Base-by-base conservation (phyloP, 2,888 invertebrate species). In the Cerceris rybyensis region DNA sequence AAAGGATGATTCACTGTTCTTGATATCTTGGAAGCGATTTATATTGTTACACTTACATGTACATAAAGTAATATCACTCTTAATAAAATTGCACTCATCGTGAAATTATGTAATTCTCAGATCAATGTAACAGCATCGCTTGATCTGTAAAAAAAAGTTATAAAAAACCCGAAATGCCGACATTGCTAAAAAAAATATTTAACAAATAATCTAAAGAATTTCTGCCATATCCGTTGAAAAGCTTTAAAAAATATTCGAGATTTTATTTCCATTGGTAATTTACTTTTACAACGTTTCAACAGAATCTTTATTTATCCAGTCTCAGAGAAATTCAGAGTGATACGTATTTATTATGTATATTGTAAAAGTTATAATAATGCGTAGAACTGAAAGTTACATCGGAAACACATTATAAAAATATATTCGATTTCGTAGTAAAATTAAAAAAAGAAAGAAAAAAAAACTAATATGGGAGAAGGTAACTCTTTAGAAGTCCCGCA, bases 401-500 rank as follows among this genome's bases (percentile, higher is more conserved):
- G 69, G 64, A 63, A 70, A 70, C 46, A 57, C 28, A 52, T n/a
- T 52, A 71, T 67, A 75, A 74, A 75, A 46, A 69, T 71, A 68
- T 58, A 52, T 58, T 70, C 16, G 59, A 67, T 64, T 71, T 69
- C 50, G 8, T 70, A 67, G 70, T 16, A 70, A 63, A 72, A 60
- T 72, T 55, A 68, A 75, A 70, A 70, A 79, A 80, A 55, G 5
- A 50, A 50, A 46, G 57, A 57, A 28, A 39, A 57, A 17, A 17
- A 57, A 57, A 57, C 1, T 1, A 57, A 57, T 2, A 50, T 11
- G 28, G 28, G 28, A 60, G 7, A n/a, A 54, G 9, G 54, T 81
- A 86, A 73, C 77, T 83, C 76, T 88, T 87, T 88, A 89, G 88
- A 88, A 89, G 87, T 60, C 88, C 89, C 86, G 55, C 84, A 85